Evolutionary conservation across 2,888 invertebrate species (phyloP), one percentile per base, ranked within the genome.

Genomic region (Philopedon plagiatum): DNA sequence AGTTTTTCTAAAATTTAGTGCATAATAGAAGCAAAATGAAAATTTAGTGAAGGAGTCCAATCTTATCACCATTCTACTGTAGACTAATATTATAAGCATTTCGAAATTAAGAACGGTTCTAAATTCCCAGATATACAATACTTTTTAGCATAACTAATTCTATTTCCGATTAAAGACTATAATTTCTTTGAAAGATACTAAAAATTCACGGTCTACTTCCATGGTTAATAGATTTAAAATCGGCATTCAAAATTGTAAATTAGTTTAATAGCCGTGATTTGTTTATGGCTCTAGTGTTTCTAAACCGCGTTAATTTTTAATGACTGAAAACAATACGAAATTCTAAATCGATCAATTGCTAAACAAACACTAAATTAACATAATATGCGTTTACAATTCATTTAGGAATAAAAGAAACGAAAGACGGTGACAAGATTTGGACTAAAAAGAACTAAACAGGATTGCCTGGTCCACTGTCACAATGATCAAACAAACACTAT

Each of bases 241-340:
- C 5, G 1, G 46, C 23, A 23, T n/a, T 49, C 3, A 23, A 23
- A 49, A 49, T 49, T 49, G 46, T 49, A 21, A 49, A 49, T 49
- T 49, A 49, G 23, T 23, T 49, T 49, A 49, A 21, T n/a, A 49
- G n/a, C n/a, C 1, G 2, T 5, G 23, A n/a, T 15, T 5, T 23
- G 23, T 23, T 49, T 49, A n/a, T 23, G 21, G 1, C 23, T n/a
- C n/a, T 49, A 11, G 1, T 49, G 21, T 18, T 49, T 44, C 23
- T 23, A 49, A 49, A 49, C 46, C 23, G 23, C 23, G 46, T 49
- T 49, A 23, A 49, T 21, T 49, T 23, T 23, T 49, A 49, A 49
- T 23, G n/a, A n/a, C 11, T 11, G 46, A 46, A 46, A 46, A 3
- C 19, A 8, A 8, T 8, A 46, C 3, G 8, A 46, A 46, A 46